Evolutionary conservation across 1,140 invertebrate genomes (phyloP), one percentile per base, ranked within the genome.

Genomic region (Samia ricini): DNA sequence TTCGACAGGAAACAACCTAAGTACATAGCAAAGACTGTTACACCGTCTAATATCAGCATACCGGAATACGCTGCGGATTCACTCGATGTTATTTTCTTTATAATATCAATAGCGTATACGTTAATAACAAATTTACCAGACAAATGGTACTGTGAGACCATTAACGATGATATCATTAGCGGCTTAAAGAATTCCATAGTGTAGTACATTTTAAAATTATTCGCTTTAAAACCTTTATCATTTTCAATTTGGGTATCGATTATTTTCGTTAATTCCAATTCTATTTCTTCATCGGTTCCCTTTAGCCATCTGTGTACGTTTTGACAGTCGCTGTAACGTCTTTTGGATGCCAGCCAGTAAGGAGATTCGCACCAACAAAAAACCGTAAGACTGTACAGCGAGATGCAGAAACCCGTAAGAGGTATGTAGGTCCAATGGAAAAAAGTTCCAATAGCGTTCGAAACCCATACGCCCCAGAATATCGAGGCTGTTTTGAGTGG

Each of bases 41-140:
- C 50, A 57, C 67, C 74, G 18, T 79, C 77, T 7, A 79, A 33
- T 8, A 75, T 63, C 7, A 79, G 48, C 77, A 79, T 77, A 2
- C 66, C 65, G 2, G 51, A 29, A 29, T 74, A 76, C 15, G 71
- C 66, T 4, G 57, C 60, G 0, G 22, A 2, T 49, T 66, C 50
- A 8, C 74, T 68, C 4, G 54, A 33, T 15, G 71, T 72, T 49
- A 79, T 73, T 7, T 66, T 69, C 23, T 74, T 76, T 4, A 71
- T 67, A 6, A 79, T 60, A 12, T 71, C 66, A 48, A 79, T 60
- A 20, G 71, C 62, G 56, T 79, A 79, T 1, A 74, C 56, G 23
- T 49, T 59, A 57, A 58, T 70, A 4, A 67, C 66, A 29, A 73
- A 57, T 62, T 79, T 79, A 5, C 77, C 77, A 22, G 70, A 68